phyloP scores from a whole-genome alignment of 2,113 vertebrate genomes.

The Orthochromis malagaraziensis region DNA sequence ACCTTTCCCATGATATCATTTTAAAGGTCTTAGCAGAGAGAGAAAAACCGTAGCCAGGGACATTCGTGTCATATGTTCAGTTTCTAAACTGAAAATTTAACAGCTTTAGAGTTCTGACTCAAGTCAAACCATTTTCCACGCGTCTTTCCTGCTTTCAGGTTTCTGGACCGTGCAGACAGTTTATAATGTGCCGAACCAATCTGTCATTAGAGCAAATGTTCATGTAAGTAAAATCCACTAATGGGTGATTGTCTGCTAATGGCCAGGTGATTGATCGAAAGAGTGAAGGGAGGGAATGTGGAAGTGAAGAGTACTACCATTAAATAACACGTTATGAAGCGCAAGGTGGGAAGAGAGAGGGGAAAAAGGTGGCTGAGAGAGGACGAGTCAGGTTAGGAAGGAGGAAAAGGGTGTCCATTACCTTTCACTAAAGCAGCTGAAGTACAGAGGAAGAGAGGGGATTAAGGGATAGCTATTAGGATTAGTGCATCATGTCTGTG shows the following conservation, averaged over 20 bases:
- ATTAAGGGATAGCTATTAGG: constrained; percentile 62
- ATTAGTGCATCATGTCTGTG: constrained; percentile 58
- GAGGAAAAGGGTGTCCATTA: constrained; percentile 49
- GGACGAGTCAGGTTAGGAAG: background rate
- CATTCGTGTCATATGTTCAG: background rate
- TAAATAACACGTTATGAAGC: constrained; percentile 29
- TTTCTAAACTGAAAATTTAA: background rate
- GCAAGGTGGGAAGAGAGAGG: background rate
- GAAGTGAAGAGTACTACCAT: constrained; percentile 20
- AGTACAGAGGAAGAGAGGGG: constrained; percentile 26
- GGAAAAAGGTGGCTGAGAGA: background rate
- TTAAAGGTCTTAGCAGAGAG: background rate
- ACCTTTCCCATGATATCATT: background rate
- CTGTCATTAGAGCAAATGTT: background rate
- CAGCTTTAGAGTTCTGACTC: background rate
- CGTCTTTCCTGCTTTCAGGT: background rate
- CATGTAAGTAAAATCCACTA: constrained; percentile 30
- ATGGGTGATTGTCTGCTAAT: constrained; percentile 26
- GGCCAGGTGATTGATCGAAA: constrained; percentile 16
- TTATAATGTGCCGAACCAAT: background rate
- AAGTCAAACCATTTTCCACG: background rate
- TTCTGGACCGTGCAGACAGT: background rate
- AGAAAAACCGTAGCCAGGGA: background rate
- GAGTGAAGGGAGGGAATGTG: background rate
- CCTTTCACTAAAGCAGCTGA: constrained; percentile 33